phyloP scores from a whole-genome alignment of 2,888 invertebrate genomes.

The Eupithecia inturbata region DNA sequence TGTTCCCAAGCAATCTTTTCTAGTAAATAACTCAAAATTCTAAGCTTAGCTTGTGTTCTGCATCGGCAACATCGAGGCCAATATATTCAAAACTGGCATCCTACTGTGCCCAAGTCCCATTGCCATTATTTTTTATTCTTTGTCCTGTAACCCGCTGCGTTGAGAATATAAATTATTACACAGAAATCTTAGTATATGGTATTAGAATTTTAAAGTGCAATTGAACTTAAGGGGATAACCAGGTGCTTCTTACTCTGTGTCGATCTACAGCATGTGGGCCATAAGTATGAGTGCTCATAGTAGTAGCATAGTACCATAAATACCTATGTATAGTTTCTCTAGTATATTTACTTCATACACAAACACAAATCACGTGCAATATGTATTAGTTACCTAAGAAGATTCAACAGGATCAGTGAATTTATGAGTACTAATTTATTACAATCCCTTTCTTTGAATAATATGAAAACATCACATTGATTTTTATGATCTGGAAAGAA shows the following conservation, averaged over 20 bases:
- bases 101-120: slow-evolving; percentile 46
- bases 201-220: slow-evolving; percentile 36
- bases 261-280: not conserved
- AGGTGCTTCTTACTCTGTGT: not conserved
- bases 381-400: not conserved
- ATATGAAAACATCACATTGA: too few species aligned
- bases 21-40: slow-evolving; percentile 18
- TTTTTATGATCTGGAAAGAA: too few species aligned
- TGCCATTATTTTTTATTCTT: slow-evolving; percentile 46
- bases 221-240: slow-evolving; percentile 36
- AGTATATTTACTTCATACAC: not conserved
- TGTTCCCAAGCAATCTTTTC: slow-evolving; percentile 12
- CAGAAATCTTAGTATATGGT: slow-evolving; percentile 47
- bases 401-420: too few species aligned
- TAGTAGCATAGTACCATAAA: too few species aligned
- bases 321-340: not conserved
- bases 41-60: slow-evolving; percentile 27
- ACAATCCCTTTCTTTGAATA: too few species aligned
- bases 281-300: not conserved
- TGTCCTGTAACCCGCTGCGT: slow-evolving; percentile 63
- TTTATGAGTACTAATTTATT: too few species aligned
- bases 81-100: slow-evolving; percentile 49
- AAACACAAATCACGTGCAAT: not conserved
- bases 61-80: slow-evolving; percentile 31
- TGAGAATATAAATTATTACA: slow-evolving; percentile 58